phyloP scores from a whole-genome alignment of 1,140 invertebrate species.

The Scaptomyza hsui region DNA sequence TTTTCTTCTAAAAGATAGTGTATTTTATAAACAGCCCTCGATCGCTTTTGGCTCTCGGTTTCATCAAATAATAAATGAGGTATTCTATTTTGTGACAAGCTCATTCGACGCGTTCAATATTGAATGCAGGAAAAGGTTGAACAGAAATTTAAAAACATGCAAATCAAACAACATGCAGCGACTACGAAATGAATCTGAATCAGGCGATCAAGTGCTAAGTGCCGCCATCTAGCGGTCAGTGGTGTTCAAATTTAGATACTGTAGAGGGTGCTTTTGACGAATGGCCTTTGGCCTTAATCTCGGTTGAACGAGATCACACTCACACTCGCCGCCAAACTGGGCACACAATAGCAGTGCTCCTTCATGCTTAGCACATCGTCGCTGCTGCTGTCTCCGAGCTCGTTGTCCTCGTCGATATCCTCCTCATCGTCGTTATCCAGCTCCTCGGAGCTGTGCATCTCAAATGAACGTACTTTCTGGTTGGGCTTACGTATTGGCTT shows the following conservation, averaged over 20 bases:
- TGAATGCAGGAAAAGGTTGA: constrained; percentile 39
- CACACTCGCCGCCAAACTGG: constrained; percentile 83
- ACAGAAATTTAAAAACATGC: constrained; percentile 60
- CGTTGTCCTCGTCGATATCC: constrained; percentile 33
- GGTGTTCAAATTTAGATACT: constrained; percentile 48
- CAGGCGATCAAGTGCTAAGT: constrained; percentile 12
- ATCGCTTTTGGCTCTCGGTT: neutral
- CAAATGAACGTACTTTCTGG: constrained; percentile 38
- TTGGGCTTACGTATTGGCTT: constrained; percentile 42
- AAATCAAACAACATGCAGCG: constrained; percentile 56
- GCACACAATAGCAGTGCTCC: constrained; percentile 82
- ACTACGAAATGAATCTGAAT: constrained; percentile 19
- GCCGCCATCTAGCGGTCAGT: constrained; percentile 34
- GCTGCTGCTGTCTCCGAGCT: constrained; percentile 55
- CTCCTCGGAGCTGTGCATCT: constrained; percentile 55
- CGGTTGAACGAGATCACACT: constrained; percentile 52
- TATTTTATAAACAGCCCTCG: neutral
- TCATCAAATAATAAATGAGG: constrained; percentile 11
- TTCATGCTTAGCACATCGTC: constrained; percentile 79
- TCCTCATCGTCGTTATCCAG: constrained; percentile 46
- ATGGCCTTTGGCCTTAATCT: constrained; percentile 4
- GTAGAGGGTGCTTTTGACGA: constrained; percentile 32
- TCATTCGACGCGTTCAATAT: constrained; percentile 51
- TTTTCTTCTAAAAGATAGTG: neutral
- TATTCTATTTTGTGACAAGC: constrained; percentile 48